These are phyloP conservation scores for Pica pica DNA, from an alignment of 2,113 vertebrate genomes.

Conservation along the genomic window DNA sequence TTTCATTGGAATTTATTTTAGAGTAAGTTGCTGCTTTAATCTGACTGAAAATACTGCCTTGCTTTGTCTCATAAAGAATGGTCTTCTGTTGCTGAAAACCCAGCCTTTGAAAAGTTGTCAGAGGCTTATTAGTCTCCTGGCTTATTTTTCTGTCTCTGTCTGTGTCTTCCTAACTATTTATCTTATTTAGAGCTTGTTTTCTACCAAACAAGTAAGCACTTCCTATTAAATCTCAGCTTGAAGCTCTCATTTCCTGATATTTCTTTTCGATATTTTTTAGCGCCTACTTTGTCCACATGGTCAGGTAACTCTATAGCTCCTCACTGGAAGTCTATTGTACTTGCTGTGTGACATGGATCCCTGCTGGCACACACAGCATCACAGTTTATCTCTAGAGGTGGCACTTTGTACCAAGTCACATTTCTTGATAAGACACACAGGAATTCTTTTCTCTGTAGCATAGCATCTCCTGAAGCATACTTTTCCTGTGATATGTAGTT, in stretches of 20 bases:
- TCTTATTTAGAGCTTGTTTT: background rate
- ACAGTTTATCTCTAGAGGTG: background rate
- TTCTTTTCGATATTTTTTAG: background rate
- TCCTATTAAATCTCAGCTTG: background rate
- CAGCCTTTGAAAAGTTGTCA: background rate
- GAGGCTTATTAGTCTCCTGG: background rate
- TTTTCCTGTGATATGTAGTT: background rate
- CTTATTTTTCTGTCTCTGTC: background rate
- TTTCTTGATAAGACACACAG: background rate
- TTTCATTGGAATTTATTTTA: background rate
- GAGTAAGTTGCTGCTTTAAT: background rate
- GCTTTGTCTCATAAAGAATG: background rate
- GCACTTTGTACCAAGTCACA: background rate
- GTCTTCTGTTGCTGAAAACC: background rate
- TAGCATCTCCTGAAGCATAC: background rate
- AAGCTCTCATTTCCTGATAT: background rate
- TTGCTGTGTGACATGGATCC: background rate
- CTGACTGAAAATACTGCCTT: background rate
- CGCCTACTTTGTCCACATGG: background rate
- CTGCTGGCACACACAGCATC: background rate
- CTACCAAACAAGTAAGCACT: background rate
- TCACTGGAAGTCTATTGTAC: background rate
- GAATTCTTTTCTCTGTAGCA: background rate
- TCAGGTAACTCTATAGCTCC: background rate
- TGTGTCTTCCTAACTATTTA: background rate